Evolutionary conservation across 2,888 invertebrate genomes (phyloP).

Genomic region (Oasisia sp.): DNA sequence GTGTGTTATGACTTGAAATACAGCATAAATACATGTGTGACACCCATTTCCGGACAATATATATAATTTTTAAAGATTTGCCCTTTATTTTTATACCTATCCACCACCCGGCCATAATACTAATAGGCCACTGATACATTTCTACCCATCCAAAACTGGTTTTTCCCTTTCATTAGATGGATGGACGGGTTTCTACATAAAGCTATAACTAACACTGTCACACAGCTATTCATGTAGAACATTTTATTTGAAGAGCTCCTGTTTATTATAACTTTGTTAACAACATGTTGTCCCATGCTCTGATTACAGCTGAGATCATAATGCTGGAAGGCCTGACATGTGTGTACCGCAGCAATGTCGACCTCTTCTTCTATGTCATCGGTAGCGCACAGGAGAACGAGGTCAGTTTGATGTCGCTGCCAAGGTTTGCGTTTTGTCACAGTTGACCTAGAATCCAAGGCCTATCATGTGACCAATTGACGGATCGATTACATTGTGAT

Average conservation of each 20-base stretch:
- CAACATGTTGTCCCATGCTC: neutral
- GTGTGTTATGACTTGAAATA: no score
- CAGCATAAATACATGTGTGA: no score
- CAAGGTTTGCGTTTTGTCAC: neutral
- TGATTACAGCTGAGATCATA: slow-evolving; percentile 83
- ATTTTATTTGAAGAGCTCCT: neutral
- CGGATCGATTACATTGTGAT: no score
- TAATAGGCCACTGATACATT: no score
- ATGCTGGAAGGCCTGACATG: slow-evolving; percentile 98
- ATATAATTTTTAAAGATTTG: no score
- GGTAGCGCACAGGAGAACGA: slow-evolving; percentile 98
- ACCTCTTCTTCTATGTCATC: slow-evolving; percentile 98
- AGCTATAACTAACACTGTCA: neutral
- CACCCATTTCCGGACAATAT: no score
- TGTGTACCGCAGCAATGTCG: slow-evolving; percentile 97
- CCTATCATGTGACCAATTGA: no score
- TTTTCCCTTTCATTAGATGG: no score
- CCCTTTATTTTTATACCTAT: no score
- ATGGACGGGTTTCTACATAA: no score
- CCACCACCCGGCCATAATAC: no score
- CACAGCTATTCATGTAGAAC: neutral
- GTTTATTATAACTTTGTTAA: neutral
- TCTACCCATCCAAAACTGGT: no score
- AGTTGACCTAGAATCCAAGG: neutral
- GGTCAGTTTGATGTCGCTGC: slow-evolving; percentile 68